Percentiles rank a stretch among this genome's conserved stretches.
These are phyloP conservation scores for Tethea ocularis DNA, from an alignment of 2,888 invertebrate species.

Conservation along the genomic window DNA sequence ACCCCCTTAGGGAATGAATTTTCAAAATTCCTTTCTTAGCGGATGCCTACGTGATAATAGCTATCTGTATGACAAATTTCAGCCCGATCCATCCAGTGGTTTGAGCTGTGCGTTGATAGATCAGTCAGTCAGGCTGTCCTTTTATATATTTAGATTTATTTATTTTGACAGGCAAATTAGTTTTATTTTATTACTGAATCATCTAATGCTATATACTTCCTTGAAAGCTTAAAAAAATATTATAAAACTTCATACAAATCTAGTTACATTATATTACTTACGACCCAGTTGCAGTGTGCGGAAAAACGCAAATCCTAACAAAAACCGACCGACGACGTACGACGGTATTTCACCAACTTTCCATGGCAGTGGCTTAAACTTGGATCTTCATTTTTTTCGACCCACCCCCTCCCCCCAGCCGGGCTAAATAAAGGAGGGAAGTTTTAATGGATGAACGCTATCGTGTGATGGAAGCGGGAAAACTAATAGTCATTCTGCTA, in stretches of 20 bases:
- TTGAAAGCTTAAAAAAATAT: too few species aligned
- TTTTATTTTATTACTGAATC: too few species aligned
- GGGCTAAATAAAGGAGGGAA: conserved; percentile 45
- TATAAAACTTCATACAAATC: not conserved
- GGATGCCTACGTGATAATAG: too few species aligned
- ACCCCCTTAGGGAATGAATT: too few species aligned
- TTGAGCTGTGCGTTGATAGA: too few species aligned
- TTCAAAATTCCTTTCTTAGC: too few species aligned
- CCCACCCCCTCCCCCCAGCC: conserved; percentile 19
- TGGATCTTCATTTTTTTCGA: conserved; percentile 40
- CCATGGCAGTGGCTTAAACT: conserved; percentile 42
- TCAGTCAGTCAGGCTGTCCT: too few species aligned
- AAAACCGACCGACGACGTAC: conserved; percentile 35
- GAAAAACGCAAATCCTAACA: conserved; percentile 45
- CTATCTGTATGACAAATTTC: too few species aligned
- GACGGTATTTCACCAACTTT: conserved; percentile 35
- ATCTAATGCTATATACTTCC: too few species aligned
- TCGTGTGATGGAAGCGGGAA: not conserved
- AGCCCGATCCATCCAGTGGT: too few species aligned
- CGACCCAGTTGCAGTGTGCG: conserved; percentile 28
- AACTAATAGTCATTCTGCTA: not conserved
- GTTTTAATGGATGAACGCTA: conserved; percentile 48
- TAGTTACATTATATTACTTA: conserved; percentile 8
- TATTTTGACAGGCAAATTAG: too few species aligned
- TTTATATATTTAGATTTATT: too few species aligned